Evolutionary conservation across 2,797 vertebrate species (phyloP).

Genomic region (Pyrrhura leucotis): DNA sequence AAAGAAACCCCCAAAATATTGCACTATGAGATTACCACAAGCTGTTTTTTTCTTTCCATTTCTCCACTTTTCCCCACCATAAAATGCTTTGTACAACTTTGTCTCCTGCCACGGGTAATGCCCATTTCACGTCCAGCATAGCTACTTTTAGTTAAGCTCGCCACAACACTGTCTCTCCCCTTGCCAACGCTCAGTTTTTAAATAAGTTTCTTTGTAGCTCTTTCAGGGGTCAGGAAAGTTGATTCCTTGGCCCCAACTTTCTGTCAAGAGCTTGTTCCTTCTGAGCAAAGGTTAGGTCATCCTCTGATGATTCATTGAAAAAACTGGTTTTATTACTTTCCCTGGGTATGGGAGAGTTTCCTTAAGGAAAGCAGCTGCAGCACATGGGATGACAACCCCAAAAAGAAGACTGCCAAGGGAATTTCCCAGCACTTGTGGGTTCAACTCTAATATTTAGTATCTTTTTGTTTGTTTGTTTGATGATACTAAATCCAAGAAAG

Average conservation of each 20-base stretch:
- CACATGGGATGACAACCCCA: not conserved
- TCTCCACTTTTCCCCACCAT: not conserved
- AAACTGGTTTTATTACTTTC: slow-evolving; percentile 44
- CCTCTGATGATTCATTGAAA: not conserved
- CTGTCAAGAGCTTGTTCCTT: slow-evolving; percentile 8
- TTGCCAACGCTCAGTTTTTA: not conserved
- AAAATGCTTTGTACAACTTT: not conserved
- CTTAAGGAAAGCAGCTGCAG: not conserved
- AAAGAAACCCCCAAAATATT: not conserved
- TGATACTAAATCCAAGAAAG: not conserved
- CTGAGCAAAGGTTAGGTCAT: slow-evolving; percentile 42
- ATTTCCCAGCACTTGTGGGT: not conserved
- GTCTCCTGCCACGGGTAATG: not conserved
- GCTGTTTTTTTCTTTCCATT: not conserved
- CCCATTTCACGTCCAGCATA: not conserved
- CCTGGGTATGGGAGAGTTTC: not conserved
- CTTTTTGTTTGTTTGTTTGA: not conserved
- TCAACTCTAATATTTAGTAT: not conserved
- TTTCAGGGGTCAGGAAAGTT: not conserved
- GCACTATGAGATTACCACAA: not conserved
- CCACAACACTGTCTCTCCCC: not conserved
- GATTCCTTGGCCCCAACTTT: not conserved
- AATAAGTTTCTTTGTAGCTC: not conserved
- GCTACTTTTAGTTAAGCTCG: not conserved
- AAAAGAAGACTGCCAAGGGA: not conserved